Percentiles rank a stretch among this genome's conserved stretches.
These are phyloP conservation scores for Thereuonema tuberculata DNA, from an alignment of 1,140 invertebrate species.

Conservation along the genomic window DNA sequence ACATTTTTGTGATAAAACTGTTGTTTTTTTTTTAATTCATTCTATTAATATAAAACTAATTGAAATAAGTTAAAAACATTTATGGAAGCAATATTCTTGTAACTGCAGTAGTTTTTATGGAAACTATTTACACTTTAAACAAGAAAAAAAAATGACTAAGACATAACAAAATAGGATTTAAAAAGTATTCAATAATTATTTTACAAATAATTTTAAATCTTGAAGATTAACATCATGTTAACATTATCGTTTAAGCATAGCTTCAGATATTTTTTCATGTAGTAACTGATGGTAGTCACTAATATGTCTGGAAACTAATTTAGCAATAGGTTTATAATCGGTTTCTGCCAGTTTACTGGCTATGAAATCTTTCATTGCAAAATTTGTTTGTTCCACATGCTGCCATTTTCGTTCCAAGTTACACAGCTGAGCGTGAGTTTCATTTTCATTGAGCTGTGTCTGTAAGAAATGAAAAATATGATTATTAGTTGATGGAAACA, in stretches of 20 bases:
- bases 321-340: constrained; percentile 40
- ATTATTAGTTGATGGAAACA: background rate
- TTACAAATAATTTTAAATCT: too few relatives aligned
- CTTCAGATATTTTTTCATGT: background rate
- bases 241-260: background rate
- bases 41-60: too few relatives aligned
- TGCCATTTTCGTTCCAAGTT: constrained; percentile 49
- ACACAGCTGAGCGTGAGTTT: constrained; percentile 47
- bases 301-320: background rate
- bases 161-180: too few relatives aligned
- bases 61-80: too few relatives aligned
- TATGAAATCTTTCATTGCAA: constrained; percentile 45
- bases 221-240: too few relatives aligned
- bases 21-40: too few relatives aligned
- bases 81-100: too few relatives aligned
- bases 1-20: too few relatives aligned
- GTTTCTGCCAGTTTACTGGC: constrained; percentile 46
- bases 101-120: too few relatives aligned
- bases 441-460: constrained; percentile 48
- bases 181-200: too few relatives aligned
- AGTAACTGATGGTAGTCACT: background rate
- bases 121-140: too few relatives aligned
- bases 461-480: constrained; percentile 26
- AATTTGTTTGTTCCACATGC: constrained; percentile 48
- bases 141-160: too few relatives aligned